Conservation (phyloP, 2,797 vertebrate species). For the Vireo griseus region DNA sequence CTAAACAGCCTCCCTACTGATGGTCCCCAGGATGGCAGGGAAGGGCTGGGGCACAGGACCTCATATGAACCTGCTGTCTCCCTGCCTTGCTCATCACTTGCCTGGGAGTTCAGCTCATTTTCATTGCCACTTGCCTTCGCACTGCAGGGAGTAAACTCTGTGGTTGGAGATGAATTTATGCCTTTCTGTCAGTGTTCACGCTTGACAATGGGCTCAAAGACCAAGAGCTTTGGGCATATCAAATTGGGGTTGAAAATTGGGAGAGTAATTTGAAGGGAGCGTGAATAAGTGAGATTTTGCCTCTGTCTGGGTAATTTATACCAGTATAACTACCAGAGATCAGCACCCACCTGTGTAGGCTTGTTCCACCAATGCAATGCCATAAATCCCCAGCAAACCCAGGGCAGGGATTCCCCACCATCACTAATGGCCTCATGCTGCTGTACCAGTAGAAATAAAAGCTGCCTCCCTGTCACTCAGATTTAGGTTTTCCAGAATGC, state of each 20-base stretch:
- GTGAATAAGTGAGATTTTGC: not conserved
- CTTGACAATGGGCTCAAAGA: not conserved
- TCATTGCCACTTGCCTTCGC: not conserved
- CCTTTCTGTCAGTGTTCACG: not conserved
- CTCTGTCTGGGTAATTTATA: not conserved
- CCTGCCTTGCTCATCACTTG: not conserved
- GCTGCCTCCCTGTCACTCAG: not conserved
- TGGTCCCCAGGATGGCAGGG: not conserved
- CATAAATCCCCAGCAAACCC: not conserved
- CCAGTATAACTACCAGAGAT: not conserved
- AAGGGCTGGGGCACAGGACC: not conserved
- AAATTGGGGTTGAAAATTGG: not conserved
- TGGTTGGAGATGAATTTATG: not conserved
- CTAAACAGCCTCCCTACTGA: slow-evolving; percentile 59
- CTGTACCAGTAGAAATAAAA: not conserved
- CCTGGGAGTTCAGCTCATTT: slow-evolving; percentile 2
- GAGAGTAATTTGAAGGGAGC: not conserved
- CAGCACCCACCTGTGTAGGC: not conserved
- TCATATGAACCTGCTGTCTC: not conserved
- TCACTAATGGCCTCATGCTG: not conserved
- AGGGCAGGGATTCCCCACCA: not conserved
- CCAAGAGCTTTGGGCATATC: not conserved
- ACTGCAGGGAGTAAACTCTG: not conserved
- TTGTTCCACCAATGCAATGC: not conserved
- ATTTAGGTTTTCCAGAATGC: not conserved